Evolutionary conservation across 2,113 vertebrate species (phyloP).

Genomic region (Poeciliopsis turrubarensis): DNA sequence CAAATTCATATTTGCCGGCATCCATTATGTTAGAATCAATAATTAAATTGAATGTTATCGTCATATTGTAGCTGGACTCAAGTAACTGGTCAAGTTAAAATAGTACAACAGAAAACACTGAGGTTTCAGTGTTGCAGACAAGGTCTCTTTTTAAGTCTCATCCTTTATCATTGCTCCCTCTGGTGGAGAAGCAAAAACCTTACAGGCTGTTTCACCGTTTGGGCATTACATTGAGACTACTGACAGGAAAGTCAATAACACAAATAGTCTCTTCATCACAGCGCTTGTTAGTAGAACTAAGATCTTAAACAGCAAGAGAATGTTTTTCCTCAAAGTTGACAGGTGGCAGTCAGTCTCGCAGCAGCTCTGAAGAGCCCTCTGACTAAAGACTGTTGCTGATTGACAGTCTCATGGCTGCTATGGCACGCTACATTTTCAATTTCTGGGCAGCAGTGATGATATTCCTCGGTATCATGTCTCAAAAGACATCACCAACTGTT

Average conservation of each 20-base stretch:
- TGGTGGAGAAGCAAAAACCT: slow-evolving; percentile 20
- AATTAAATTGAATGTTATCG: neutral
- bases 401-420: too few species aligned
- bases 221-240: too few species aligned
- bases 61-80: neutral
- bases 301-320: neutral
- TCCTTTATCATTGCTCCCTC: slow-evolving; percentile 29
- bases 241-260: neutral
- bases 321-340: neutral
- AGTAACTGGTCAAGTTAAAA: neutral
- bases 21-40: neutral
- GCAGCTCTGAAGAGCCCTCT: too few species aligned
- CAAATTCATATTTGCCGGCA: too few species aligned
- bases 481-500: too few species aligned
- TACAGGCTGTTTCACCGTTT: neutral
- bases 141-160: neutral
- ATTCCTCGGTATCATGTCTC: too few species aligned
- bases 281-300: neutral
- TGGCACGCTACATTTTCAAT: too few species aligned
- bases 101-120: neutral
- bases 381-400: too few species aligned
- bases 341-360: neutral
- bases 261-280: neutral
- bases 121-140: neutral
- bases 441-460: too few species aligned